phyloP scores from a whole-genome alignment of 2,113 vertebrate species.

The Peromyscus californicus region DNA sequence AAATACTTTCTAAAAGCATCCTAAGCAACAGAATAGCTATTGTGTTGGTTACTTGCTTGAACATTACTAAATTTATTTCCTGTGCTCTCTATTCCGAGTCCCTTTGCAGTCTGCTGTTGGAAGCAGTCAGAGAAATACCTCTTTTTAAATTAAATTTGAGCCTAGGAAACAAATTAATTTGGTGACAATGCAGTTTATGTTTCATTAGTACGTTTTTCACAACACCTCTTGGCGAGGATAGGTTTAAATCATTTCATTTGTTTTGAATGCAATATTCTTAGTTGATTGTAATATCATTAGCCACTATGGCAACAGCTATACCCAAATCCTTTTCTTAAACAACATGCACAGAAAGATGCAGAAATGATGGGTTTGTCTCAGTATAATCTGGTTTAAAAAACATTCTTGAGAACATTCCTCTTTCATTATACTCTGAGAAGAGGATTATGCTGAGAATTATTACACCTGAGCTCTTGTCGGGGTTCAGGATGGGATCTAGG shows the following conservation, averaged over 20 bases:
- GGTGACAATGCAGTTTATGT: conserved; percentile 50
- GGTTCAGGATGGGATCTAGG: conserved; percentile 22
- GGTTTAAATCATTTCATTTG: conserved; percentile 70
- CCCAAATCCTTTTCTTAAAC: conserved; percentile 61
- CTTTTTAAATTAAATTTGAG: conserved; percentile 76
- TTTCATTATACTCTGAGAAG: conserved; percentile 56
- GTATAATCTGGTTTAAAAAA: conserved; percentile 54
- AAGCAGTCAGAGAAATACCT: conserved; percentile 64
- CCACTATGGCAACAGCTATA: not conserved
- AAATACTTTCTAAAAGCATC: conserved; percentile 67
- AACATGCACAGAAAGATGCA: conserved; percentile 41
- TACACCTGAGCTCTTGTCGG: conserved; percentile 17
- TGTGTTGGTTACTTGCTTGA: conserved; percentile 64
- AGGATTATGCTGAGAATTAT: conserved; percentile 34
- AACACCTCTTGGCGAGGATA: conserved; percentile 36
- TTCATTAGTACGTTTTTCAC: conserved; percentile 67
- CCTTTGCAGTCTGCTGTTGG: conserved; percentile 63
- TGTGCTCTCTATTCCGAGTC: not conserved
- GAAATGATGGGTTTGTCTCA: conserved; percentile 46
- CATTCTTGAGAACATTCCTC: conserved; percentile 51
- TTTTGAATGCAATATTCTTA: conserved; percentile 60
- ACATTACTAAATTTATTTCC: conserved; percentile 76
- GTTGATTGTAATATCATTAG: conserved; percentile 49
- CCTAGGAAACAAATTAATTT: conserved; percentile 77
- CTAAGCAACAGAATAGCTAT: conserved; percentile 61